phyloP scores from a whole-genome alignment of 2,797 vertebrate genomes.

The Eurystomus glaucurus region DNA sequence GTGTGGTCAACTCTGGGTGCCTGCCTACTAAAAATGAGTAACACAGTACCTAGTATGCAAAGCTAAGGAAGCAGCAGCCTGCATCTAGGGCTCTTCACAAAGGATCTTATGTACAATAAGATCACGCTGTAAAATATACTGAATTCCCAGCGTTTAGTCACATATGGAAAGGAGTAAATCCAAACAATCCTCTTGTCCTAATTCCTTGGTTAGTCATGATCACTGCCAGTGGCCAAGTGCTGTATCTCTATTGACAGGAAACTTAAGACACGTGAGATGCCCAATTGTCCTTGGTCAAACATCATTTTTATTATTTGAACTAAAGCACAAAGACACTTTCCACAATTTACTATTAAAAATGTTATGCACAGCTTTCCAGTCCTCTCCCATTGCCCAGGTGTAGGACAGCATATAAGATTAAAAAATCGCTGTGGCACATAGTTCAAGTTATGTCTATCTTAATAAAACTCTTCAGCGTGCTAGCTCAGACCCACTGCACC shows the following conservation, averaged over 20 bases:
- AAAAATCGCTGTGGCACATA: neutral
- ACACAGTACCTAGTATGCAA: neutral
- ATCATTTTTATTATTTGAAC: neutral
- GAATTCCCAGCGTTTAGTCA: neutral
- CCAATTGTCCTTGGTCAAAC: neutral
- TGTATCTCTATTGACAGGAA: neutral
- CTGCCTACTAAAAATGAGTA: neutral
- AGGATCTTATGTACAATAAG: neutral
- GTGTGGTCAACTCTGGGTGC: neutral
- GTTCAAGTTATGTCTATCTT: neutral
- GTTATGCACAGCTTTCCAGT: neutral
- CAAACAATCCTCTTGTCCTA: neutral
- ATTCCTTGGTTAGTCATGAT: neutral
- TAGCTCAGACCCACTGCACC: neutral
- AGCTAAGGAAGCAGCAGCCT: neutral
- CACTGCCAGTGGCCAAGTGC: neutral
- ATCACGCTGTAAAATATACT: rapidly evolving
- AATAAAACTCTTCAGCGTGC: neutral
- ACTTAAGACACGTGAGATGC: neutral
- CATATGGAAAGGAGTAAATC: neutral
- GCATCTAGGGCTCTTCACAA: neutral
- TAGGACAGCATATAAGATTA: rapidly evolving
- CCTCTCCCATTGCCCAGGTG: neutral
- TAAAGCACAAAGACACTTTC: neutral
- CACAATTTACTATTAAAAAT: neutral